Percentiles rank a stretch among this genome's conserved stretches.
Conservation (phyloP, 2,113 vertebrate species). For the Alouatta palliata region DNA sequence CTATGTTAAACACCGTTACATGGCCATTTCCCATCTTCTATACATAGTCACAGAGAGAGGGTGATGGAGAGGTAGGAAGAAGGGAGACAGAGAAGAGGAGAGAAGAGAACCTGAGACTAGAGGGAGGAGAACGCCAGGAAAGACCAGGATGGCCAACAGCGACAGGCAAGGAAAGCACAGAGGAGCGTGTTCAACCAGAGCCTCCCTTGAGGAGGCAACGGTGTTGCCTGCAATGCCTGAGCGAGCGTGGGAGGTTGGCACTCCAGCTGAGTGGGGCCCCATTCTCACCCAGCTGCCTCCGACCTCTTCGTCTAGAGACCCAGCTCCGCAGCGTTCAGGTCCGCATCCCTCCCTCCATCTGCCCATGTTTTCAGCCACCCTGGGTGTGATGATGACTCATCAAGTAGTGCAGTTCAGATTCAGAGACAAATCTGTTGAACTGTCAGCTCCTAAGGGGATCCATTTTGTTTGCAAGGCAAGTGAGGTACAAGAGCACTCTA, state of each 20-base stretch:
- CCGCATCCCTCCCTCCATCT: neutral
- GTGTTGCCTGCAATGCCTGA: fast-evolving
- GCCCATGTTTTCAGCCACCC: neutral
- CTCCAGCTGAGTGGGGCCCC: too few relatives aligned
- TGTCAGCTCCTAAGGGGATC: neutral
- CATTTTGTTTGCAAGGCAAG: neutral
- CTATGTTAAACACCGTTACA: neutral
- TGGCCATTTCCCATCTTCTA: neutral
- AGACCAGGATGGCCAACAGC: neutral
- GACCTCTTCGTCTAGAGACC: neutral
- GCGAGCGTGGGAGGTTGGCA: neutral
- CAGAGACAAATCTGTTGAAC: neutral
- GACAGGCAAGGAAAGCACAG: neutral
- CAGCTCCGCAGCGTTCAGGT: neutral
- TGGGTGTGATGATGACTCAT: neutral
- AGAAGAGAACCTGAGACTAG: neutral
- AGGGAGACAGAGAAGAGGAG: neutral
- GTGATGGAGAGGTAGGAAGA: too few relatives aligned
- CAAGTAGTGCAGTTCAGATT: neutral
- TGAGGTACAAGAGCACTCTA: neutral
- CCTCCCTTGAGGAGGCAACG: fast-evolving
- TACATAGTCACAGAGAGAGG: neutral
- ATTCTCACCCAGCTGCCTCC: neutral
- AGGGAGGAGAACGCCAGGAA: neutral
- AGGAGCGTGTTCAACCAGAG: neutral